A percentile compares a stretch with the other conserved stretches of the same genome.
These are phyloP conservation scores for Macrosteles quadrilineatus DNA, from an alignment of 1,140 invertebrate genomes.

Conservation along the genomic window DNA sequence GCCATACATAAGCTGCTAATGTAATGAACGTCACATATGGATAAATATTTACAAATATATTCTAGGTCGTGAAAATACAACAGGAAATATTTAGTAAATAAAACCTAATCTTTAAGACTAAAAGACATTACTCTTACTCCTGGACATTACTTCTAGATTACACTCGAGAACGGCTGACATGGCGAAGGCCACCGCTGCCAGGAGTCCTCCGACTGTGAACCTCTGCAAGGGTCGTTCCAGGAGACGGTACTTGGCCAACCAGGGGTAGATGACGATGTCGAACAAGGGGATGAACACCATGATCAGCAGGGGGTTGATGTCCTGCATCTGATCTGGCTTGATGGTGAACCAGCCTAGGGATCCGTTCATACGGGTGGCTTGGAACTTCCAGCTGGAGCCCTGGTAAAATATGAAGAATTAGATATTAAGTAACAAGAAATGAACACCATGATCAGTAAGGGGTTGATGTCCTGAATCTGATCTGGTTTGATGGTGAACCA, in stretches of 20 bases:
- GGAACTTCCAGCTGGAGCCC: slow-evolving; percentile 94
- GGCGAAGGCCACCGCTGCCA: slow-evolving; percentile 66
- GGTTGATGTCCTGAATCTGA: no score
- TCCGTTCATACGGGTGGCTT: slow-evolving; percentile 89
- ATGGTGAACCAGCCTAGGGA: slow-evolving; percentile 65
- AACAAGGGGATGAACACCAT: slow-evolving; percentile 78
- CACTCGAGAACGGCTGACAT: slow-evolving; percentile 67
- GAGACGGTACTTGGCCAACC: slow-evolving; percentile 42
- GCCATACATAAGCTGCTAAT: no score
- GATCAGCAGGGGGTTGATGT: slow-evolving; percentile 77
- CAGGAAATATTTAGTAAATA: no score
- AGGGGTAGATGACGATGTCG: slow-evolving; percentile 60
- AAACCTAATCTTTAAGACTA: no score
- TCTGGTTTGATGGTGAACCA: no score
- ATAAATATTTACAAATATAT: no score
- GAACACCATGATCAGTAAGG: no score
- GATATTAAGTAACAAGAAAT: no score
- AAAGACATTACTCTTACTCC: no score
- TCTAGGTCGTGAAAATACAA: no score
- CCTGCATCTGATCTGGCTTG: slow-evolving; percentile 84
- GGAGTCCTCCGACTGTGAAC: slow-evolving; percentile 64
- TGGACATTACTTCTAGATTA: slow-evolving; percentile 62
- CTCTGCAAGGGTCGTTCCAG: slow-evolving; percentile 59
- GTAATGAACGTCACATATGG: no score
- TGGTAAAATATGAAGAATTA: no score